phyloP scores from a whole-genome alignment of 2,797 vertebrate genomes.

The Delichon dasypus region DNA sequence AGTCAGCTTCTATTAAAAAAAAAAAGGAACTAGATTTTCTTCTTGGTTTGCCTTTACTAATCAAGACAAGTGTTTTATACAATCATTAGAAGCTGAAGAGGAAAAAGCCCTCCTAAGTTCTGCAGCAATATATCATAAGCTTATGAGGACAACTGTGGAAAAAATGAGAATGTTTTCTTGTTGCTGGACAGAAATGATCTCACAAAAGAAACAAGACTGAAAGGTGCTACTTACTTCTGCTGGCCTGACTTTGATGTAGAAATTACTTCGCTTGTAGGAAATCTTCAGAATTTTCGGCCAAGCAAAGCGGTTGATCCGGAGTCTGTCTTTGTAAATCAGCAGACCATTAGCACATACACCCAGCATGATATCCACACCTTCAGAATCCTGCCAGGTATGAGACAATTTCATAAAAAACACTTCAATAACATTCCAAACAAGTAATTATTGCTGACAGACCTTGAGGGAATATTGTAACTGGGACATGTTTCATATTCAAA shows the following conservation, averaged over 20 bases:
- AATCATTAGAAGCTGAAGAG: background rate
- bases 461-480: background rate
- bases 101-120: background rate
- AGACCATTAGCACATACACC: constrained; percentile 95
- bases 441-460: background rate
- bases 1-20: background rate
- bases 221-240: constrained; percentile 85
- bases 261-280: constrained; percentile 97
- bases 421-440: background rate
- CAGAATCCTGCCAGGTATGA: constrained; percentile 85
- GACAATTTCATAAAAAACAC: constrained; percentile 7
- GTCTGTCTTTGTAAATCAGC: constrained; percentile 95
- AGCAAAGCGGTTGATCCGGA: constrained; percentile 97
- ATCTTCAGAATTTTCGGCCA: constrained; percentile 99
- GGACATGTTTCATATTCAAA: background rate
- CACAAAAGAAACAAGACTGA: background rate
- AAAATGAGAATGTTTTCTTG: background rate
- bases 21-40: background rate
- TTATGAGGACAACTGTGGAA: background rate
- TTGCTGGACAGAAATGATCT: background rate
- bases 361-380: constrained; percentile 97
- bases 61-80: background rate
- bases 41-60: background rate
- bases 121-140: background rate
- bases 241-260: constrained; percentile 98